phyloP scores from a whole-genome alignment of 2,113 vertebrate species.

The Heloderma charlesbogerti region DNA sequence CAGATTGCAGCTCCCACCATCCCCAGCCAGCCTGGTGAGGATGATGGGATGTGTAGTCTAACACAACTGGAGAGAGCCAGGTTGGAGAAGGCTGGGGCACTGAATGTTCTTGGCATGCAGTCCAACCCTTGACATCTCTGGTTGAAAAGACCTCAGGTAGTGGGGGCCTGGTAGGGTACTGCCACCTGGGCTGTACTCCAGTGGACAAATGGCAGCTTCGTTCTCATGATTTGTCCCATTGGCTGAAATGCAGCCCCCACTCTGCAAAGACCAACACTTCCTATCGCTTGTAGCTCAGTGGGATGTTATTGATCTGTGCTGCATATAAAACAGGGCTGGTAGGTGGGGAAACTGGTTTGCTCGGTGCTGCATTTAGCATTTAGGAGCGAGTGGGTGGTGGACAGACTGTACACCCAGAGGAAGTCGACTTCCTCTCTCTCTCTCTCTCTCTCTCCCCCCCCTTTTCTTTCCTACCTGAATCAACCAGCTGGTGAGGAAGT shows the following conservation, averaged over 20 bases:
- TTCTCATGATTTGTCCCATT: too few relatives aligned
- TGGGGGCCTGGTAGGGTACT: neutral
- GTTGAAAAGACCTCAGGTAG: neutral
- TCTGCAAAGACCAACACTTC: neutral
- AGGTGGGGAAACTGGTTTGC: conserved; percentile 46
- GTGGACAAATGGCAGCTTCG: neutral
- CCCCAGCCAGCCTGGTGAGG: too few relatives aligned
- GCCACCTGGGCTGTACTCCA: neutral
- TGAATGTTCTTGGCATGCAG: neutral
- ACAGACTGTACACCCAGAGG: conserved; percentile 71
- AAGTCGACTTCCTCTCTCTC: conserved; percentile 79
- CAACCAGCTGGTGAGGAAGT: conserved; percentile 86
- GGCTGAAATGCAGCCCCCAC: neutral
- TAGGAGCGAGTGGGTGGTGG: conserved; percentile 47
- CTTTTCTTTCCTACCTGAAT: conserved; percentile 78
- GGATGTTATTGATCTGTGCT: conserved; percentile 20
- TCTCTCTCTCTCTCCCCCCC: conserved; percentile 35
- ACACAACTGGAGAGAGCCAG: too few relatives aligned
- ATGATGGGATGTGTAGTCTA: too few relatives aligned
- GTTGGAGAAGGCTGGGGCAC: too few relatives aligned
- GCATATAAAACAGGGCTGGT: conserved; percentile 1
- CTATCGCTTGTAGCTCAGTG: neutral
- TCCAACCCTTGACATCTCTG: neutral
- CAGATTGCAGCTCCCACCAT: too few relatives aligned
- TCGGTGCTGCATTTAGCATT: conserved; percentile 52